These are phyloP conservation scores for Hydractinia symbiolongicarpus DNA, from an alignment of 30 jellyfish, hydroid and myxozoan species.

Conservation along the genomic window DNA sequence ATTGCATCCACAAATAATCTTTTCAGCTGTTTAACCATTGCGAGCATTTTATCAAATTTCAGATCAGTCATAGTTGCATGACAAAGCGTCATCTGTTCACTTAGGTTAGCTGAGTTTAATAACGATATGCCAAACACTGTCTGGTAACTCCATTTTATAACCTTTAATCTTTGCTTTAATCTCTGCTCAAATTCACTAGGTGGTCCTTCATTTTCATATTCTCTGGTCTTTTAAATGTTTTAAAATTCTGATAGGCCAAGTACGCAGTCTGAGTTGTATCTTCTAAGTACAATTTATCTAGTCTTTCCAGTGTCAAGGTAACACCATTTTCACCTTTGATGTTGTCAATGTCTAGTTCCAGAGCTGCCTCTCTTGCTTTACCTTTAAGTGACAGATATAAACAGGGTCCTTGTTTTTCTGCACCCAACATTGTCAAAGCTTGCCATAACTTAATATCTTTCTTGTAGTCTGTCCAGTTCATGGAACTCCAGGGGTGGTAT, in stretches of 20 bases:
- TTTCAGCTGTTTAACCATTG: constrained; percentile 37
- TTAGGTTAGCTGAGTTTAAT: constrained; percentile 39
- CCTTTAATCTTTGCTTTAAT: constrained; percentile 17
- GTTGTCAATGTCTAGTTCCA: too few species aligned
- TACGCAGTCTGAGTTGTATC: neutral
- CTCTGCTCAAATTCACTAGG: constrained; percentile 11
- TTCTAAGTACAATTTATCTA: constrained; percentile 39
- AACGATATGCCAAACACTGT: constrained; percentile 39
- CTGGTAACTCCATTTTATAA: constrained; percentile 27
- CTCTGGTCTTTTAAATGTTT: constrained; percentile 38
- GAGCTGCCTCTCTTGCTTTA: too few species aligned
- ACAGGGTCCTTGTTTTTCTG: constrained; percentile 20
- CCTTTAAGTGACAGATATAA: too few species aligned
- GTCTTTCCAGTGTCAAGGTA: too few species aligned
- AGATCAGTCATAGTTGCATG: constrained; percentile 38
- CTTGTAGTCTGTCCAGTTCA: too few species aligned
- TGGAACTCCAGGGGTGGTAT: too few species aligned
- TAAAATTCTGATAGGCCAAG: neutral
- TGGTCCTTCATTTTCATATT: constrained; percentile 28
- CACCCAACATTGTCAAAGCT: too few species aligned
- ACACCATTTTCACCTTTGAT: too few species aligned
- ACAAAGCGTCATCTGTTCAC: constrained; percentile 22
- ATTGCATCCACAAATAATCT: constrained; percentile 32
- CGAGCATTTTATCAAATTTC: too few species aligned
- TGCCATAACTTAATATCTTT: too few species aligned